Evolutionary conservation across 2,113 vertebrate species (phyloP).

Genomic region (Seriola quinqueradiata): DNA sequence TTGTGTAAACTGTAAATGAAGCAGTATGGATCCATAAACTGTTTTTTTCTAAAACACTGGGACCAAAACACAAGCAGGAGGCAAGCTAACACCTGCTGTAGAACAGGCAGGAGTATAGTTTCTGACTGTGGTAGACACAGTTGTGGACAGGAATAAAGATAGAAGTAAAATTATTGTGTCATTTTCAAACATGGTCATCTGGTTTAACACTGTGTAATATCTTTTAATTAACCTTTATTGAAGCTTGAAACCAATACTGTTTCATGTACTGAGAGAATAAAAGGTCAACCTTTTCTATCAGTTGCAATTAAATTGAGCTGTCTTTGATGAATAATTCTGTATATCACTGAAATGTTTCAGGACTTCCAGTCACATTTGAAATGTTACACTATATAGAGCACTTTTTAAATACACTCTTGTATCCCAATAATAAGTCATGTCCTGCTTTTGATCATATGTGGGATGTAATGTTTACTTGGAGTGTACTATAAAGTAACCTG

Average conservation of each 20-base stretch:
- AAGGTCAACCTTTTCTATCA: neutral
- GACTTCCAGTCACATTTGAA: neutral
- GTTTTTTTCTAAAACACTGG: conserved; percentile 1
- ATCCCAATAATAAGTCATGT: neutral
- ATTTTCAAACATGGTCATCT: neutral
- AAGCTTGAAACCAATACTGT: neutral
- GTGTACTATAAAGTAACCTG: neutral
- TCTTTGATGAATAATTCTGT: neutral
- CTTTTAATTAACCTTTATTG: neutral
- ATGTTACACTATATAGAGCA: neutral
- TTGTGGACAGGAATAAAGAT: neutral
- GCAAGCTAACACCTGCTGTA: neutral
- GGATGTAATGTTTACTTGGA: neutral
- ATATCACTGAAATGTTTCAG: neutral
- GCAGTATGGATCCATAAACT: neutral
- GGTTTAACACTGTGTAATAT: neutral
- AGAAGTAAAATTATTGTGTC: neutral
- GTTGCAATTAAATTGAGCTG: neutral
- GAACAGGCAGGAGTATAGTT: neutral
- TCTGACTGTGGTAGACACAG: neutral
- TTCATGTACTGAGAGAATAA: neutral
- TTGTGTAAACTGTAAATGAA: neutral
- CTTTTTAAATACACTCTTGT: neutral
- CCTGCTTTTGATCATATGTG: neutral
- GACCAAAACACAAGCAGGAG: neutral